phyloP scores from a whole-genome alignment of 2,888 invertebrate genomes.

The Abrostola tripartita region DNA sequence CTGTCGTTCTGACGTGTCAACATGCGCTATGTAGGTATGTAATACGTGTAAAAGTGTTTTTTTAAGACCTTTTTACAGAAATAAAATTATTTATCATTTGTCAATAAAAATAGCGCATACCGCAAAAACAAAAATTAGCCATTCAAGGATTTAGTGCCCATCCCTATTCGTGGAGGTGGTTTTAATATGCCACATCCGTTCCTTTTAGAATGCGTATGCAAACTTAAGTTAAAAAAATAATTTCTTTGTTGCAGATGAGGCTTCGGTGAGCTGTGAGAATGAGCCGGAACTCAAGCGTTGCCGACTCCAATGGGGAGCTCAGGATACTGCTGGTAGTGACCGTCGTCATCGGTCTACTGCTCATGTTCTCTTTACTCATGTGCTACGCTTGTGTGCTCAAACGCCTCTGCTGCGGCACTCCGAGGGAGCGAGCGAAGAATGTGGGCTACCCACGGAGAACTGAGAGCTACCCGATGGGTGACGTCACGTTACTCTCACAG shows the following conservation, averaged over 20 bases:
- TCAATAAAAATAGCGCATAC: too few relatives aligned
- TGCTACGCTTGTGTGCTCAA: conserved; percentile 91
- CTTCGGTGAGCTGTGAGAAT: conserved; percentile 61
- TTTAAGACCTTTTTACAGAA: too few relatives aligned
- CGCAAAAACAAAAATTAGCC: too few relatives aligned
- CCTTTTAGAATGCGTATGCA: background rate
- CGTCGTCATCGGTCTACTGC: conserved; percentile 88
- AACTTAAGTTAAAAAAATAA: conserved; percentile 5
- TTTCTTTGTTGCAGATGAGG: conserved; percentile 68
- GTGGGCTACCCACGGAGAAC: conserved; percentile 74
- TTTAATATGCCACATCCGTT: background rate
- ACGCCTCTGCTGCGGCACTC: conserved; percentile 89
- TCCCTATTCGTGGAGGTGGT: too few relatives aligned
- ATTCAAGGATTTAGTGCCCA: too few relatives aligned
- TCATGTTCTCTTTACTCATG: conserved; percentile 89
- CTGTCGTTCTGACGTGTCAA: too few relatives aligned
- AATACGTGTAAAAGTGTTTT: too few relatives aligned
- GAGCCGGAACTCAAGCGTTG: conserved; percentile 76
- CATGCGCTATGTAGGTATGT: too few relatives aligned
- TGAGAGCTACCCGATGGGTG: conserved; percentile 89
- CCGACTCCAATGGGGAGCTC: conserved; percentile 87
- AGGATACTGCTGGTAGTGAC: conserved; percentile 89
- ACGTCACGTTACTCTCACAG: conserved; percentile 89
- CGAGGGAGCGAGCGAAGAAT: conserved; percentile 83
- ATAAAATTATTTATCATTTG: too few relatives aligned